These are phyloP conservation scores for Bimastos eiseni DNA, from an alignment of 2,888 invertebrate genomes.

Conservation along the genomic window DNA sequence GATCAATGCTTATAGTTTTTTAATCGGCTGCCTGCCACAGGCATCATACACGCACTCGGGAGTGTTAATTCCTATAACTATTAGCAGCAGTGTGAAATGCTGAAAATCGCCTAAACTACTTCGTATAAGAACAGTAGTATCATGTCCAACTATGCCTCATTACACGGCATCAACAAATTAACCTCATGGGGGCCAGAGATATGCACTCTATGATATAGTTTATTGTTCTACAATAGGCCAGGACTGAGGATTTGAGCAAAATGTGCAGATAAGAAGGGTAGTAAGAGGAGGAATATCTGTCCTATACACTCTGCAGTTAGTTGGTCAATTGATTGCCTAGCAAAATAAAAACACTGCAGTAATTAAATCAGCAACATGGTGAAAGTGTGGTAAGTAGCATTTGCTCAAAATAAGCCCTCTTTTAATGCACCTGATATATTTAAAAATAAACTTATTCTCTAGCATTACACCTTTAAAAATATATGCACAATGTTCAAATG, in stretches of 20 bases:
- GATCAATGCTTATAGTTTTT: not conserved
- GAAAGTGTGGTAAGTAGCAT: not conserved
- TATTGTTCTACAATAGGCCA: too few species aligned
- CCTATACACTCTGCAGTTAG: not conserved
- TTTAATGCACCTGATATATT: not conserved
- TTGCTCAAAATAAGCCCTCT: not conserved
- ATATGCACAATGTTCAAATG: not conserved
- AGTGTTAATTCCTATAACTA: not conserved
- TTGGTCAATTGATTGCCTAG: not conserved
- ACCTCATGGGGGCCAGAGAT: too few species aligned
- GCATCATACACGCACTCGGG: not conserved
- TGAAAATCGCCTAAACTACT: not conserved
- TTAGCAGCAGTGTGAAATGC: not conserved
- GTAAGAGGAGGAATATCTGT: not conserved
- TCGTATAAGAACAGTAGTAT: not conserved
- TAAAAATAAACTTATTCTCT: not conserved
- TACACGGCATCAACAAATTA: not conserved
- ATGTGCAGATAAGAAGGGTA: not conserved
- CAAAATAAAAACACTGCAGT: not conserved
- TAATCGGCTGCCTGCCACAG: not conserved
- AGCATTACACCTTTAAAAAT: not conserved
- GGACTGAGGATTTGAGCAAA: not conserved
- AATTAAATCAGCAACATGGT: not conserved
- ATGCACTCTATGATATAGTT: too few species aligned
- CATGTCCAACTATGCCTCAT: not conserved